Evolutionary conservation across 2,797 vertebrate genomes (phyloP), one percentile per base, ranked within the genome.

Genomic region (Monodelphis domestica): DNA sequence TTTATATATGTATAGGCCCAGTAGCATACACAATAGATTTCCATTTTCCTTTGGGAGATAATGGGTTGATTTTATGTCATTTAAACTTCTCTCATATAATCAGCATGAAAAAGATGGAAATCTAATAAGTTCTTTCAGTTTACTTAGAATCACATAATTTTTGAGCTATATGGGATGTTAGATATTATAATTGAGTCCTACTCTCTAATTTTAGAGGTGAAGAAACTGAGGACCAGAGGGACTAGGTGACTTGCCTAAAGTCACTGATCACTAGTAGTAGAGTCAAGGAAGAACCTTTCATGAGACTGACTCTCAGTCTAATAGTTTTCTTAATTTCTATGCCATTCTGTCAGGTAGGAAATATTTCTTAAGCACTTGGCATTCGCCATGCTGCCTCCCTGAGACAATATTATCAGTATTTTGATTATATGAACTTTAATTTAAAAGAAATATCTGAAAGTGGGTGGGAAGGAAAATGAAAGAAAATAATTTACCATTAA

Each of bases 401-500:
- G 1, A 54, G 54, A 93, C 55, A 93, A 91, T 87, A 57, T 89
- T 38, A 17, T 38, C 45, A 54, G 1, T 84, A 52, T 90, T 96
- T 93, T 91, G 92, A 90, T 95, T 90, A 91, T 26, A 95, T 51
- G 53, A 52, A 90, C 38, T 87, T 63, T 24, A 15, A 90, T 90
- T 88, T 91, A 88, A 91, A 59, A 84, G 91, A 93, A 91, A 88
- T 55, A 26, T 94, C 90, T 95, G 33, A 92, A 93, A 92, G 89
- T 70, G 2, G 12, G 54, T 30, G 29, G 6, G 87, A 88, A 88
- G 87, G 87, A 53, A 88, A 52, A 88, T 53, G 87, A 5, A 78
- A 92, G n/a, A 89, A 57, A 90, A 24, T 51, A 91, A 45, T 57
- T 53, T 89, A 57, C 7, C 54, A 56, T 78, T 56, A 94, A 91